These are phyloP conservation scores for Halichondria panicea DNA, from an alignment of 37 sponge, comb jelly and placozoan species.

Conservation along the genomic window DNA sequence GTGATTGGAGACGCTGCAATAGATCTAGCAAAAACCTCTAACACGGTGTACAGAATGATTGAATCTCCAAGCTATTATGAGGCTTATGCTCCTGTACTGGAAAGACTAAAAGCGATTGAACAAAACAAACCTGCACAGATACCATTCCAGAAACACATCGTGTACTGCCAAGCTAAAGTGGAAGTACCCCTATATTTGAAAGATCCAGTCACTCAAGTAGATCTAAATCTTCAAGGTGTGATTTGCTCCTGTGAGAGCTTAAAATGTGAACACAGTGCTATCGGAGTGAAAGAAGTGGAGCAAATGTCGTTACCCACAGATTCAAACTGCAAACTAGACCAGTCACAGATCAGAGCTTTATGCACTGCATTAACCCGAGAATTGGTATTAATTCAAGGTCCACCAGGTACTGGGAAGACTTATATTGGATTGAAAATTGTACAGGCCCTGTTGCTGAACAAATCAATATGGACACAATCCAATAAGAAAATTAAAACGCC, in stretches of 20 bases:
- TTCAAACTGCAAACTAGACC: too few relatives aligned
- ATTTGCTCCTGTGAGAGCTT: not conserved
- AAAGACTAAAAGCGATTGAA: conserved; percentile 30
- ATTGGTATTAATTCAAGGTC: too few relatives aligned
- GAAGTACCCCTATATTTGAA: conserved; percentile 9
- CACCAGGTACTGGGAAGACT: not conserved
- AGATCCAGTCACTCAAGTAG: not conserved
- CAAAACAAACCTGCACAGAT: not conserved
- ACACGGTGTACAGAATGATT: conserved; percentile 15
- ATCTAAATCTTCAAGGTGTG: not conserved
- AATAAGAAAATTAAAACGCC: conserved; percentile 29
- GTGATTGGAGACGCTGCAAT: not conserved
- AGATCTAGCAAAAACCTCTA: conserved; percentile 11
- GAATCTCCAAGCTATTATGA: conserved; percentile 71
- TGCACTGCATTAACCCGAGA: too few relatives aligned
- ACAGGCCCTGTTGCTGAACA: not conserved
- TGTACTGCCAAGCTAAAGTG: not conserved
- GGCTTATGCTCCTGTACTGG: conserved; percentile 59
- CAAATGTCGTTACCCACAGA: too few relatives aligned
- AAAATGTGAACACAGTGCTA: not conserved
- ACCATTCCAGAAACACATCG: conserved; percentile 17
- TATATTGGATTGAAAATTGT: not conserved
- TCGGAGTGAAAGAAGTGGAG: conserved; percentile 4
- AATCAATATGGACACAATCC: too few relatives aligned
- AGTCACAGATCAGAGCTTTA: too few relatives aligned